Evolutionary conservation across 2,888 invertebrate species (phyloP).

Genomic region (Andrena fulva): DNA sequence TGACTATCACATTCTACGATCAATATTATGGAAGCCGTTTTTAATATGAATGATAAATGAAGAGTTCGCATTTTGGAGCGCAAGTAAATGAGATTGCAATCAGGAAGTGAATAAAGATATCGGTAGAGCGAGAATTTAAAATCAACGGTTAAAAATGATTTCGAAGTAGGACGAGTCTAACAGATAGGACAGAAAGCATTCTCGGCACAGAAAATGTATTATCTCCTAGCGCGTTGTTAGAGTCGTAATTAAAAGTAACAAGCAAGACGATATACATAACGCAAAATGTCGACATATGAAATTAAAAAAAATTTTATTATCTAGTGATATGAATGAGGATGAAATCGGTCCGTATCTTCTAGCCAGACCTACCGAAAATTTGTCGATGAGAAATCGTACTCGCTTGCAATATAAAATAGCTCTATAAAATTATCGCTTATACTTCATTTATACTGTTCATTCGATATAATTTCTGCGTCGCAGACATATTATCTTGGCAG

Average conservation of each 20-base stretch:
- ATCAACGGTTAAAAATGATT: constrained; percentile 17
- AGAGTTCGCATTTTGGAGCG: constrained; percentile 10
- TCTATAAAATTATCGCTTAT: constrained; percentile 68
- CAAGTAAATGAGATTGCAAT: constrained; percentile 16
- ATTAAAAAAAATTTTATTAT: constrained; percentile 54
- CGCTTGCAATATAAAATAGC: constrained; percentile 65
- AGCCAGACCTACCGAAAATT: constrained; percentile 54
- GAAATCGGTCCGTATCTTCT: constrained; percentile 53
- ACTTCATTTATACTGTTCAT: constrained; percentile 64
- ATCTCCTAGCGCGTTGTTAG: constrained; percentile 39
- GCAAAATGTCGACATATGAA: constrained; percentile 49
- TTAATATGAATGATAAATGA: constrained; percentile 23
- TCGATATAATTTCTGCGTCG: constrained; percentile 57
- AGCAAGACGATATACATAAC: constrained; percentile 55
- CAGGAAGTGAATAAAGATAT: constrained; percentile 11
- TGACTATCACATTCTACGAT: neutral
- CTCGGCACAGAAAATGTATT: constrained; percentile 50
- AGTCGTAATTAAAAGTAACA: constrained; percentile 36
- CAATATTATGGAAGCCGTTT: constrained; percentile 25
- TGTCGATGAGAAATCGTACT: constrained; percentile 54
- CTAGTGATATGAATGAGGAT: constrained; percentile 55
- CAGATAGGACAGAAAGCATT: constrained; percentile 36
- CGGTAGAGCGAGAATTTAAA: constrained; percentile 7
- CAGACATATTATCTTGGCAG: constrained; percentile 75
- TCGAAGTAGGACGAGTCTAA: constrained; percentile 6